A percentile compares a stretch with the other conserved stretches of the same genome.
Conservation (phyloP, 1,140 invertebrate species). For the Panagrolaimus sp. region DNA sequence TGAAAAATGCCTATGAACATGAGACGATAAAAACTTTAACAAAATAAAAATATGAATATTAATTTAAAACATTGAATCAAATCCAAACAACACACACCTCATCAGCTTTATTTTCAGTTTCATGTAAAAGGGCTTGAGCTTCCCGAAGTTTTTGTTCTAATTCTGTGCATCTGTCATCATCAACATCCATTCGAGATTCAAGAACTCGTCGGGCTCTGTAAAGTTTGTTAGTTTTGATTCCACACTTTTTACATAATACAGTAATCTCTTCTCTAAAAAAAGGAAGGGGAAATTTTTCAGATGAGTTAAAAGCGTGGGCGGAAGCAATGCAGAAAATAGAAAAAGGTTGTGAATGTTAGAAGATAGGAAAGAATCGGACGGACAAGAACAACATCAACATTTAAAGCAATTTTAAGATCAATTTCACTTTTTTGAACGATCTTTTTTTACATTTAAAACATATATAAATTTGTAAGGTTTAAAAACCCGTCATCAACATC, state of each 20-base stretch:
- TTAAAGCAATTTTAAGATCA: too few species aligned
- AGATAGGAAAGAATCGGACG: neutral
- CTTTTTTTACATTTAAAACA: too few species aligned
- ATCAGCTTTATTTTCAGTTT: slow-evolving; percentile 59
- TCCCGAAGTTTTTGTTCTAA: slow-evolving; percentile 59
- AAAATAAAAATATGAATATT: neutral
- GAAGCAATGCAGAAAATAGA: too few species aligned
- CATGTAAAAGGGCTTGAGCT: slow-evolving; percentile 56
- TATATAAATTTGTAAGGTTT: too few species aligned
- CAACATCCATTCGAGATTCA: slow-evolving; percentile 55
- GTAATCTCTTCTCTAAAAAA: neutral
- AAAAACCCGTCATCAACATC: too few species aligned
- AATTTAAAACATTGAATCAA: neutral
- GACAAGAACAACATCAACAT: too few species aligned
- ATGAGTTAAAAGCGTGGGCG: too few species aligned
- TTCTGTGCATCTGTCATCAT: slow-evolving; percentile 59
- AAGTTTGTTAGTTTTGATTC: neutral
- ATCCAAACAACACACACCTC: slow-evolving; percentile 49
- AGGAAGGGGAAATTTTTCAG: too few species aligned
- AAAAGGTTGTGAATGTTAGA: neutral
- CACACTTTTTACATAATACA: neutral
- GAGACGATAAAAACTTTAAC: neutral
- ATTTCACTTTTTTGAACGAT: too few species aligned
- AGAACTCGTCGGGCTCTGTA: slow-evolving; percentile 59
- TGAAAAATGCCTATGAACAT: neutral